phyloP scores from a whole-genome alignment of 2,888 invertebrate genomes.

The Herminia tarsipennalis region DNA sequence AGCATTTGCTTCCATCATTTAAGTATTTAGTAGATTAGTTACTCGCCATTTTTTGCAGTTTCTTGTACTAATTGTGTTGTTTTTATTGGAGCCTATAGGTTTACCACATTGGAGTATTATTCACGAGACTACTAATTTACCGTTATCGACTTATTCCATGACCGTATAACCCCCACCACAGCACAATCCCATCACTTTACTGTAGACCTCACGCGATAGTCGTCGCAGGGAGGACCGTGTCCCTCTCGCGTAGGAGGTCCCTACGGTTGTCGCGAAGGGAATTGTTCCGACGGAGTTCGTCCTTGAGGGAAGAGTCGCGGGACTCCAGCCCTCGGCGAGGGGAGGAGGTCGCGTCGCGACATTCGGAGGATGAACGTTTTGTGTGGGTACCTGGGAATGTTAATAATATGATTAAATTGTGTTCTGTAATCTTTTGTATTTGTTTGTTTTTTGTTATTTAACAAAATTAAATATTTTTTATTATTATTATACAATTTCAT shows the following conservation, averaged over 20 bases:
- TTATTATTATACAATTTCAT: too few species aligned
- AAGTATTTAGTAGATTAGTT: too few species aligned
- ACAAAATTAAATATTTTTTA: too few species aligned
- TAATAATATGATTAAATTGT: not conserved
- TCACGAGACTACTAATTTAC: not conserved
- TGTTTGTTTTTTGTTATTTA: too few species aligned
- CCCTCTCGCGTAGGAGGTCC: slow-evolving; percentile 55
- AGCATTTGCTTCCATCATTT: too few species aligned
- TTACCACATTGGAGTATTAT: not conserved
- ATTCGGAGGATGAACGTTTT: slow-evolving; percentile 81
- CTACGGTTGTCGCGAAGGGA: slow-evolving; percentile 71
- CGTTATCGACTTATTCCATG: slow-evolving; percentile 15
- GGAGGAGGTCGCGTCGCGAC: slow-evolving; percentile 71
- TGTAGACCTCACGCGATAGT: slow-evolving; percentile 66
- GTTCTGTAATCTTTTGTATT: not conserved
- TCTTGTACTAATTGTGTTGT: too few species aligned
- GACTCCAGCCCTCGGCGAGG: slow-evolving; percentile 72
- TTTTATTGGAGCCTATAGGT: too few species aligned
- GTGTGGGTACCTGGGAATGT: slow-evolving; percentile 73
- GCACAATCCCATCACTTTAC: slow-evolving; percentile 9
- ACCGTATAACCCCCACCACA: slow-evolving; percentile 15
- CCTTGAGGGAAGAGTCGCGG: slow-evolving; percentile 66
- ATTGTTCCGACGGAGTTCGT: slow-evolving; percentile 75
- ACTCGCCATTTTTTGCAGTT: too few species aligned
- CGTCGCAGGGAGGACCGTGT: slow-evolving; percentile 60